These are phyloP conservation scores for Stictocephala bisonia DNA, from an alignment of 2,888 invertebrate species.

Conservation along the genomic window DNA sequence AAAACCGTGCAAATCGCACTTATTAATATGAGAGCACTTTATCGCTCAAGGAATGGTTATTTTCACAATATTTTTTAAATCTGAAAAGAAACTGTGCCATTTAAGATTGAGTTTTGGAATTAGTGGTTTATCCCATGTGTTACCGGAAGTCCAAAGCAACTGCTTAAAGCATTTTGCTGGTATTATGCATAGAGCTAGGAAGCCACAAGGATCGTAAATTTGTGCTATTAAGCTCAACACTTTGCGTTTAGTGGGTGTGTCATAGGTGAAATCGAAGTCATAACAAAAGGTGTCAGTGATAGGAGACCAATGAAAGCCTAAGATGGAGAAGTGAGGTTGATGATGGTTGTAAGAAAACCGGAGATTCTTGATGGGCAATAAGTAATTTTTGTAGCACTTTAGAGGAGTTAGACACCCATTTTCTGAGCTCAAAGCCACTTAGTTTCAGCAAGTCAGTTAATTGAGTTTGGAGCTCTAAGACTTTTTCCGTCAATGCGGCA, in stretches of 20 bases:
- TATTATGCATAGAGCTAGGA: neutral
- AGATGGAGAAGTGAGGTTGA: neutral
- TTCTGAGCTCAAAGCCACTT: neutral
- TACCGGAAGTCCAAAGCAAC: neutral
- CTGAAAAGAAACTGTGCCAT: neutral
- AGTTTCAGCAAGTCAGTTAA: neutral
- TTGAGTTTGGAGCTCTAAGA: neutral
- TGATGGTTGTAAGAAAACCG: neutral
- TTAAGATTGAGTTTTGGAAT: neutral
- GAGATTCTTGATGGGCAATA: neutral
- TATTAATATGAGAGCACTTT: neutral
- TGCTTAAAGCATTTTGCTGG: neutral
- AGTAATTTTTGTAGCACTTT: neutral
- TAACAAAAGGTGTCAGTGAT: neutral
- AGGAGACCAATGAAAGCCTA: neutral
- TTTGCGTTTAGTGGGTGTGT: neutral
- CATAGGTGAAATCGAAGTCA: neutral
- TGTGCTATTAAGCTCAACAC: neutral
- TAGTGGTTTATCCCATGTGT: neutral
- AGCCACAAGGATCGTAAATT: neutral
- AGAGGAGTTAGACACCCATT: neutral
- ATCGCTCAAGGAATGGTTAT: neutral
- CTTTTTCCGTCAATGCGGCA: neutral
- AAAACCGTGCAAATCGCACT: neutral
- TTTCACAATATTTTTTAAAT: neutral